These are phyloP conservation scores for Scyliorhinus canicula DNA, from an alignment of 2,797 vertebrate species.

Conservation along the genomic window DNA sequence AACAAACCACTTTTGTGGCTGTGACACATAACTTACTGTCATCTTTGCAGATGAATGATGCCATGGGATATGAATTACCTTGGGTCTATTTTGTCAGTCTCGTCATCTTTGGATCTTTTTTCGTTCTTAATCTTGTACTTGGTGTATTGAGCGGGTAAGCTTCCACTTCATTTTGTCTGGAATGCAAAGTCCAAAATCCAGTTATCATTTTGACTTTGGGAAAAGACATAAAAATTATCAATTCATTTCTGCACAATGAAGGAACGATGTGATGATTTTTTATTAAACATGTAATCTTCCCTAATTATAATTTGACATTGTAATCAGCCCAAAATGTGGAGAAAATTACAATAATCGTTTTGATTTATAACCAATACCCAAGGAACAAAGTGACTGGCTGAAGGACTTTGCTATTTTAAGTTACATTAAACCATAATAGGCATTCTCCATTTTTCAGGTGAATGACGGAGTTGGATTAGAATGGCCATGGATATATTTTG, in stretches of 20 bases:
- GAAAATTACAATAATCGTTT: not conserved
- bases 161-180: slow-evolving; percentile 65
- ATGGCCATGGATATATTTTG: slow-evolving; percentile 96
- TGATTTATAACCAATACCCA: not conserved
- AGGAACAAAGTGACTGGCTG: slow-evolving; percentile 53
- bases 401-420: slow-evolving; percentile 62
- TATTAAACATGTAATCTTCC: not conserved
- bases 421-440: slow-evolving; percentile 55
- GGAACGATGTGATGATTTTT: not conserved
- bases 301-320: not conserved
- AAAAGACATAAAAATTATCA: not conserved
- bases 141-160: slow-evolving; percentile 99
- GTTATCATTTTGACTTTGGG: slow-evolving; percentile 56
- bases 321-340: not conserved
- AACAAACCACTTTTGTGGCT: not conserved
- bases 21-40: slow-evolving; percentile 57
- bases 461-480: slow-evolving; percentile 93
- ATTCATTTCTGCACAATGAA: not conserved
- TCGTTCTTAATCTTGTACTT: slow-evolving; percentile 99
- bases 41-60: slow-evolving; percentile 95
- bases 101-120: slow-evolving; percentile 99
- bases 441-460: slow-evolving; percentile 77
- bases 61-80: slow-evolving; percentile 99
- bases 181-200: slow-evolving; percentile 66
- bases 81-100: slow-evolving; percentile 99